phyloP scores from a whole-genome alignment of 2,888 invertebrate genomes.

The Macroteleia sp. region DNA sequence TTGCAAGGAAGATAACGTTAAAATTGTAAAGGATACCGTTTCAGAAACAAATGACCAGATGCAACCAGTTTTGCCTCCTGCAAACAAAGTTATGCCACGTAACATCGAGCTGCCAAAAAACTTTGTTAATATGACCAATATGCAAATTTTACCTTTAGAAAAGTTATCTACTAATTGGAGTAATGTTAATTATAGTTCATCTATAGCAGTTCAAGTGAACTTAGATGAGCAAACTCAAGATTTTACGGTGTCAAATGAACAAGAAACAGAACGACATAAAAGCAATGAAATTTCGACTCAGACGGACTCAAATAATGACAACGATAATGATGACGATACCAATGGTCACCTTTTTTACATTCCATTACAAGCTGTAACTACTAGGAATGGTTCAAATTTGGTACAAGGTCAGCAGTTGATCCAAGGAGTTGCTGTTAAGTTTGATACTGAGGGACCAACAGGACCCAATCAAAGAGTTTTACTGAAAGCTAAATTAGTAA shows the following conservation, averaged over 20 bases:
- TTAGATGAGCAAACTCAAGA: conserved; percentile 82
- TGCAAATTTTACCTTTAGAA: conserved; percentile 78
- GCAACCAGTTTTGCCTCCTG: too few relatives aligned
- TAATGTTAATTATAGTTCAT: conserved; percentile 84
- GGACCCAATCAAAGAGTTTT: conserved; percentile 87
- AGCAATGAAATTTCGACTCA: conserved; percentile 84
- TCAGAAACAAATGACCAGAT: too few relatives aligned
- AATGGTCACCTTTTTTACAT: conserved; percentile 87
- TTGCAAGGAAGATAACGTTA: conserved; percentile 1
- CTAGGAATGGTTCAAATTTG: conserved; percentile 81
- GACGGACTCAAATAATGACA: conserved; percentile 81
- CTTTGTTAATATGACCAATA: conserved; percentile 76
- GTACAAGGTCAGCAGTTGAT: conserved; percentile 84
- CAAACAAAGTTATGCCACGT: conserved; percentile 9
- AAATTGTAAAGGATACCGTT: too few relatives aligned
- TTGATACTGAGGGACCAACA: conserved; percentile 87
- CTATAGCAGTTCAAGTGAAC: conserved; percentile 86
- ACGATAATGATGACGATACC: conserved; percentile 85
- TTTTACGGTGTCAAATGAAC: conserved; percentile 60
- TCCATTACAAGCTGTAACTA: conserved; percentile 85
- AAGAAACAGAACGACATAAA: conserved; percentile 71
- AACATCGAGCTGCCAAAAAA: conserved; percentile 70
- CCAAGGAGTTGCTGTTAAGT: conserved; percentile 88
- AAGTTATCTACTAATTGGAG: conserved; percentile 81
- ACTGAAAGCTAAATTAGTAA: conserved; percentile 87